Percentiles rank a stretch among this genome's conserved stretches.
Conservation (phyloP, 2,113 vertebrate species). For the Bostrychus sinensis region DNA sequence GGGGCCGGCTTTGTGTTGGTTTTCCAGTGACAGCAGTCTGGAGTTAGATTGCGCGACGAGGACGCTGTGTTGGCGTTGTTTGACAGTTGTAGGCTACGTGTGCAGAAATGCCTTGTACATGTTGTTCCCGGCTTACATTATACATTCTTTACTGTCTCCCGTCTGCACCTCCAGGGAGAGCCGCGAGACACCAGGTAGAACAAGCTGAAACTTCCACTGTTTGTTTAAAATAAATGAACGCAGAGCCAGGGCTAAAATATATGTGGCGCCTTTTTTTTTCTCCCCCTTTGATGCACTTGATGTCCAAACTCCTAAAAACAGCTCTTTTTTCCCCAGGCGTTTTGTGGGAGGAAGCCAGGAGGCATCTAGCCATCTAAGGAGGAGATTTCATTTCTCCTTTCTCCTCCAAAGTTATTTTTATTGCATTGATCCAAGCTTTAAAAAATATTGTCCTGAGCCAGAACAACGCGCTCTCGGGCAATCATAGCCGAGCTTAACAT, state of each 20-base stretch:
- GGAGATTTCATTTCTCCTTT: slow-evolving; percentile 14
- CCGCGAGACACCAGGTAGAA: slow-evolving; percentile 2
- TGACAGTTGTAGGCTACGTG: slow-evolving; percentile 9
- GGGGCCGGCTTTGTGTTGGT: background rate
- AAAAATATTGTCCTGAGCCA: slow-evolving; percentile 34
- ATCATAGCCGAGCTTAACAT: slow-evolving; percentile 15
- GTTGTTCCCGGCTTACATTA: slow-evolving; percentile 9
- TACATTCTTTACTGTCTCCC: background rate
- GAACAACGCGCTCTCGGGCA: slow-evolving; percentile 15
- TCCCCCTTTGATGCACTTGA: background rate
- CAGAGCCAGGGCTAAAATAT: background rate
- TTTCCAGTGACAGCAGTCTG: background rate
- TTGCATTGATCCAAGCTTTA: slow-evolving; percentile 38
- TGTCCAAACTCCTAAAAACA: slow-evolving; percentile 13
- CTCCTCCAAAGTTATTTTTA: slow-evolving; percentile 38
- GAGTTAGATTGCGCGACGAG: background rate
- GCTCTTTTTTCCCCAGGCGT: slow-evolving; percentile 12
- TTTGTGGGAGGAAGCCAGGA: slow-evolving; percentile 18
- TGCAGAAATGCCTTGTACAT: slow-evolving; percentile 12
- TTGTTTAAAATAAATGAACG: slow-evolving; percentile 8
- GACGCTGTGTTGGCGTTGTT: background rate
- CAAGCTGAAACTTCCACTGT: slow-evolving; percentile 3
- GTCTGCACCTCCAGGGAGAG: background rate
- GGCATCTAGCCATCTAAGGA: slow-evolving; percentile 31
- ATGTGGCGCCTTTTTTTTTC: background rate